Base-by-base conservation (phyloP, 2,797 vertebrate genomes). In the Streptopelia turtur region DNA sequence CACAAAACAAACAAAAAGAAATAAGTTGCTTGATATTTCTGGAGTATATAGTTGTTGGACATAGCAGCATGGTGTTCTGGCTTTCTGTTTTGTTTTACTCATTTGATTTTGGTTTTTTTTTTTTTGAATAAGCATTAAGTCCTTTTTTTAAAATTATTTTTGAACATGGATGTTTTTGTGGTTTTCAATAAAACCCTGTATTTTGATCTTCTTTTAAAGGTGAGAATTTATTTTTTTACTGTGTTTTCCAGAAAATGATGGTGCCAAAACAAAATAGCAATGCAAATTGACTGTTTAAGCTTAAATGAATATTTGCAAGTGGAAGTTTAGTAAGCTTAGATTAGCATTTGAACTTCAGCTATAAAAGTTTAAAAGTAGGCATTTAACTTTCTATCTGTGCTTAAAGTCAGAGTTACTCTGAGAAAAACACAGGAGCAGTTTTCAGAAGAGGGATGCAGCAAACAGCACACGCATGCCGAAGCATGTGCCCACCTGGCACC, bases 341-440 rank as follows among this genome's bases (percentile, higher is more conserved):
- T 45, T 10, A 45, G 13, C 45, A 96, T 94, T 93, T 94, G 74
- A 94, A 53, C 30, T 49, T 49, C 49, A 55, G 33, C 39, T 90
- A 82, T 78, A 90, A 87, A 97, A 96, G 89, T 52, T 63, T 89
- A 27, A 95, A 95, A 87, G 92, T 66, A 92, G 81, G 30, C 64
- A 71, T 39, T 94, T 79, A 50, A 27, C 33, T 96, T 96, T 45
- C 10, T 47, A 61, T 61, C 37, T 89, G 22, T 63, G 21, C 23
- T 69, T 78, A 39, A 81, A 45, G 25, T 50, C 60, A 66, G 66
- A 87, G 65, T 72, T 83, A 60, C 6, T 63, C 64, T 78, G 72
- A 90, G 85, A 89, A 83, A 83, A 95, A n/a, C 2, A 16, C 4
- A 69, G 74, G 53, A 91, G 50, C 25, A 27, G 47, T 50, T 60